Evolutionary conservation across 2,797 vertebrate species (phyloP).

Genomic region (Melanotaenia nigrans): DNA sequence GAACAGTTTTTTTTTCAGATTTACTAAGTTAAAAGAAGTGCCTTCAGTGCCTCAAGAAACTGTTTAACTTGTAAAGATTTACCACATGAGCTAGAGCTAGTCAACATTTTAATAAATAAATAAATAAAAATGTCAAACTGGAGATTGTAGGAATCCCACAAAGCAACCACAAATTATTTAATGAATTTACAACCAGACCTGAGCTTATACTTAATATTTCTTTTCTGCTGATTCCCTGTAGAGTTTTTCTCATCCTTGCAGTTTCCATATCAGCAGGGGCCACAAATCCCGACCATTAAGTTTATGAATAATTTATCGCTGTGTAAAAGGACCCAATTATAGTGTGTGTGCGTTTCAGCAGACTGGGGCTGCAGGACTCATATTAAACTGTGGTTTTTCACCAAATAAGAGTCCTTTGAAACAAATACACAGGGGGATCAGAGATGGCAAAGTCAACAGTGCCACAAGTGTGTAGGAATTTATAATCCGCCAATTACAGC

Average conservation of each 20-base stretch:
- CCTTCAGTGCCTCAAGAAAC: background rate
- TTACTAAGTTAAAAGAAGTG: background rate
- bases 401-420: constrained; percentile 73
- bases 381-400: constrained; percentile 66
- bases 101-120: background rate
- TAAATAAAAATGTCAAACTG: constrained; percentile 24
- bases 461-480: constrained; percentile 74
- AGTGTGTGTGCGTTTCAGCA: constrained; percentile 54
- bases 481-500: constrained; percentile 77
- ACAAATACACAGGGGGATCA: constrained; percentile 71
- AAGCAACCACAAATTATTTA: constrained; percentile 30
- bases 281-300: constrained; percentile 61
- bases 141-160: background rate
- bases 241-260: constrained; percentile 41
- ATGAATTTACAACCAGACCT: constrained; percentile 21
- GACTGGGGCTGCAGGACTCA: constrained; percentile 64
- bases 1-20: background rate
- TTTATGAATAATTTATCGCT: constrained; percentile 75
- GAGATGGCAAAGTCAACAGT: constrained; percentile 70
- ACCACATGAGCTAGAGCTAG: constrained; percentile 4
- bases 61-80: background rate
- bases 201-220: background rate
- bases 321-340: constrained; percentile 74
- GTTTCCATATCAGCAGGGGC: constrained; percentile 66
- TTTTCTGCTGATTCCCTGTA: constrained; percentile 39